Base-by-base conservation (phyloP, 2,888 invertebrate genomes). In the Amphipoea lucens region DNA sequence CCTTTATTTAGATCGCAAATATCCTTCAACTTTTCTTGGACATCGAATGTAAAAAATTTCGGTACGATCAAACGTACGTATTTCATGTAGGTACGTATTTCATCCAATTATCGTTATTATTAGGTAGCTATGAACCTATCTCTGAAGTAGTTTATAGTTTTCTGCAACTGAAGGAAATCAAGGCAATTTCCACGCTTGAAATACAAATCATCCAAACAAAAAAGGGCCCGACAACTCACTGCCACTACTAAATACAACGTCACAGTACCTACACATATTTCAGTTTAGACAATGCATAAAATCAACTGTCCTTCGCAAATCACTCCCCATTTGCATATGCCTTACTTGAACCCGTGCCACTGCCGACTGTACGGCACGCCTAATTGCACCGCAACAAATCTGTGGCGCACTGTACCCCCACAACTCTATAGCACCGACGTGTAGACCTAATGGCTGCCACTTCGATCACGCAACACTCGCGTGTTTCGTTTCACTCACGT, bases 321-420 rank as follows among this genome's bases (percentile, higher is more conserved):
- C 86, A 87, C 74, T 74, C 78, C 62, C 73, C 80, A 86, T 86
- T 86, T 86, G 86, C 86, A 86, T 86, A 87, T 73, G 84, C 81
- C 86, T 86, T 80, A 77, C 80, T 84, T 87, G 84, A 86, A 80
- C 65, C 68, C 80, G 87, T 87, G 76, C 84, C 79, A 84, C 73
- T 80, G 77, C 67, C 70, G 81, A 84, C 80, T 76, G 76, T 84
- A 76, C 84, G 67, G 78, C 75, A 77, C 71, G 82, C 79, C 86
- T 88, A 88, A 88, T 89, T 88, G 85, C 88, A 88, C 79, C 36
- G 82, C 82, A 79, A 87, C 86, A 89, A 89, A 88, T 88, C 81
- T 85, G 78, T 45, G 66, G 75, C 66, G 63, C 72, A 69, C 62
- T 75, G 80, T 87, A 72, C 84, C 75, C 72, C 73, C 74, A 75